phyloP scores from a whole-genome alignment of 2,888 invertebrate species.

The Drosophila vallismaia region DNA sequence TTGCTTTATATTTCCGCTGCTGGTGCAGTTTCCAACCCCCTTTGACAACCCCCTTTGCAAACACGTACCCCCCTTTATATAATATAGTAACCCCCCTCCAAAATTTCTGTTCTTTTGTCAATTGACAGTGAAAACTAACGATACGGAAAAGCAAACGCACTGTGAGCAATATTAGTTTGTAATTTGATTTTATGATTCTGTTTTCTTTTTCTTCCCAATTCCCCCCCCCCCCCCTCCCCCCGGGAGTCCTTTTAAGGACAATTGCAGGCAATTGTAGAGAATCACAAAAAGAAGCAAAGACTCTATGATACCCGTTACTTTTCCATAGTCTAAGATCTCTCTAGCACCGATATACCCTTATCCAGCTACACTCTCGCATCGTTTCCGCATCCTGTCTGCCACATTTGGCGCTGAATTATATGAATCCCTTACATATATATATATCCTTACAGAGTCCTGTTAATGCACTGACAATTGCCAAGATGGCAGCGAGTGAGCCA shows the following conservation, averaged over 20 bases:
- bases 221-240: too few species aligned
- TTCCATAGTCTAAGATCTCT: neutral
- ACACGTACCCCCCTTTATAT: neutral
- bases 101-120: constrained; percentile 58
- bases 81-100: neutral
- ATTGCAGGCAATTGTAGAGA: constrained; percentile 34
- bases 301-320: neutral
- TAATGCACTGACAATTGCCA: constrained; percentile 71
- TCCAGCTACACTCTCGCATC: constrained; percentile 10
- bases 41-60: neutral
- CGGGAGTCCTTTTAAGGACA: constrained; percentile 5
- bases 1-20: constrained; percentile 59
- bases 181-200: constrained; percentile 74
- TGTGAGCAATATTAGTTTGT: constrained; percentile 79
- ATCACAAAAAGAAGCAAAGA: neutral
- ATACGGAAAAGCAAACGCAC: constrained; percentile 81
- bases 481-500: constrained; percentile 54
- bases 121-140: constrained; percentile 83
- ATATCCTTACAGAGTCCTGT: too few species aligned
- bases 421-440: neutral
- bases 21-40: constrained; percentile 59
- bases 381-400: constrained; percentile 31
- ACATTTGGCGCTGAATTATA: neutral
- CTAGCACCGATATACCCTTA: neutral
- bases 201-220: constrained; percentile 23